Conservation (phyloP, 2,113 vertebrate genomes). For the Rattus rattus region DNA sequence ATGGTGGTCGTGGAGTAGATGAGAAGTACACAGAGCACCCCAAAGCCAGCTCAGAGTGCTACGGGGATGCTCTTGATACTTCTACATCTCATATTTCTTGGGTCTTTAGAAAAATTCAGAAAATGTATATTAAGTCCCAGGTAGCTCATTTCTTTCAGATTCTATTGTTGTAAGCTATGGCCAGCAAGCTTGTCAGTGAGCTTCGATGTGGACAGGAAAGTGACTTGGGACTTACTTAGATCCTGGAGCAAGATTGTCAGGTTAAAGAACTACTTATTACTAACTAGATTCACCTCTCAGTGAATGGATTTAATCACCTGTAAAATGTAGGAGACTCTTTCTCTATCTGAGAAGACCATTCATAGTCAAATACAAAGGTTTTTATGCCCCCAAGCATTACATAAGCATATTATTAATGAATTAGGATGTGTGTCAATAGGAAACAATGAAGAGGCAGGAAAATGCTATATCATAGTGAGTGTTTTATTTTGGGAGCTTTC, state of each 20-base stretch:
- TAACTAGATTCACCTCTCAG: not conserved
- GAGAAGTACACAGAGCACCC: not conserved
- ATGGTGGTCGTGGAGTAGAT: accelerated
- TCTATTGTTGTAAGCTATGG: not conserved
- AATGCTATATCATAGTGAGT: not conserved
- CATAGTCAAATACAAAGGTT: not conserved
- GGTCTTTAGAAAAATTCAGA: not conserved
- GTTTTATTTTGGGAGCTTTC: not conserved
- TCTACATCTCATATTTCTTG: not conserved
- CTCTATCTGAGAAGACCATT: not conserved
- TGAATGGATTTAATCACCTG: not conserved
- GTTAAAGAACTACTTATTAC: not conserved
- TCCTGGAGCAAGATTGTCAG: not conserved
- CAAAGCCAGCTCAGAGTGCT: not conserved
- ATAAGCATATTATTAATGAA: not conserved
- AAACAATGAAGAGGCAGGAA: not conserved
- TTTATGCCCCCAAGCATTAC: not conserved
- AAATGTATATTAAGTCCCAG: not conserved
- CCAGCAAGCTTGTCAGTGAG: not conserved
- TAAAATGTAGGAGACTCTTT: not conserved
- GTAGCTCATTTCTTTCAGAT: not conserved
- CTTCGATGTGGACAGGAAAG: accelerated
- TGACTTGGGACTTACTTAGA: not conserved
- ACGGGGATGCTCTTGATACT: accelerated
- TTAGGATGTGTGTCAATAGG: not conserved